phyloP scores from a whole-genome alignment of 2,797 vertebrate genomes.

The Smutsia gigantea region DNA sequence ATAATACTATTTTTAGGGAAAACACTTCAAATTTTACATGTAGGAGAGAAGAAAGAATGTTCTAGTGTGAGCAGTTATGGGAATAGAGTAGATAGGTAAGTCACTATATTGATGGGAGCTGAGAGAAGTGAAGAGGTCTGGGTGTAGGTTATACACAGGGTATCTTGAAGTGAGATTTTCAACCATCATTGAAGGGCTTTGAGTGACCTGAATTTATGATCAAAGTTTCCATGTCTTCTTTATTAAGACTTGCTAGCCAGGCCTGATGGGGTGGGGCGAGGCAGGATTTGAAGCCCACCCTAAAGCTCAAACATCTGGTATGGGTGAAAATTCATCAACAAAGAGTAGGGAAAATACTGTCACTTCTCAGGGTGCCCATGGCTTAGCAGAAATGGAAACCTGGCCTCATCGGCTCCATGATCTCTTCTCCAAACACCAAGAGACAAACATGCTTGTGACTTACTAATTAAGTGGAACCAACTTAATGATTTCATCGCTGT shows the following conservation, averaged over 20 bases:
- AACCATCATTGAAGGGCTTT: neutral
- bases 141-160: neutral
- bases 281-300: neutral
- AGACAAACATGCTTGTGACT: neutral
- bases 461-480: constrained; percentile 53
- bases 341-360: neutral
- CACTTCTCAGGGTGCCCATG: neutral
- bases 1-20: constrained; percentile 10
- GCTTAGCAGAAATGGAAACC: constrained; percentile 19
- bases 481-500: constrained; percentile 55
- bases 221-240: neutral
- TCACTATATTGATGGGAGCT: neutral
- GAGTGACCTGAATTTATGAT: neutral
- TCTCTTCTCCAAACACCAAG: constrained; percentile 17
- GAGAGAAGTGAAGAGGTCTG: neutral
- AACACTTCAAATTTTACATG: neutral
- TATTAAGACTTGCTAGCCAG: neutral
- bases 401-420: neutral
- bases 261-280: neutral
- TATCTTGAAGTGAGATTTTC: neutral
- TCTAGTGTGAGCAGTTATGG: neutral
- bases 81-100: neutral
- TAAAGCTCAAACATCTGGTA: neutral
- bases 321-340: neutral
- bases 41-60: neutral